phyloP scores from a whole-genome alignment of 2,113 vertebrate genomes.

The Grammomys surdaster region DNA sequence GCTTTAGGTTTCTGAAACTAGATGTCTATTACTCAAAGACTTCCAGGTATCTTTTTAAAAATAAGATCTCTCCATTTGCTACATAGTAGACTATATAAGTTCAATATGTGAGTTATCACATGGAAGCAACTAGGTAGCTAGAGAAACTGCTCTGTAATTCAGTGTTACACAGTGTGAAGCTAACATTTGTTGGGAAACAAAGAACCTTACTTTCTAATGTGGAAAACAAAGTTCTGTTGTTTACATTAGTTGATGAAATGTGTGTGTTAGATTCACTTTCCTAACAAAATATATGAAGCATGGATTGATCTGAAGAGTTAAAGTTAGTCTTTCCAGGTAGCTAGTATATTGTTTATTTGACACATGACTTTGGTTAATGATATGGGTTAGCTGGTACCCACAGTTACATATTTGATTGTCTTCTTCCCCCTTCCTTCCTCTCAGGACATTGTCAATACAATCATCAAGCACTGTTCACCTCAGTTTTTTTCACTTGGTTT shows the following conservation, averaged over 20 bases:
- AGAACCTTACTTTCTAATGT: not conserved
- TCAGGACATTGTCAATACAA: conserved; percentile 99
- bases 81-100: not conserved
- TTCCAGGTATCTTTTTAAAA: conserved; percentile 15
- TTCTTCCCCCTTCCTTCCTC: conserved; percentile 66
- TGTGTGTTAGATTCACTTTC: conserved; percentile 53
- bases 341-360: conserved; percentile 40
- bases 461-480: conserved; percentile 99
- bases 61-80: conserved; percentile 10
- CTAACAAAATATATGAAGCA: conserved; percentile 25
- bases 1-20: conserved; percentile 23
- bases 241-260: conserved; percentile 1
- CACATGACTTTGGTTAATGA: conserved; percentile 38
- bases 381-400: conserved; percentile 65
- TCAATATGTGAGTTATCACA: not conserved
- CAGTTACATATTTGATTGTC: conserved; percentile 50
- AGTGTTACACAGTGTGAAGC: not conserved
- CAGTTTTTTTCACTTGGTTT: conserved; percentile 98
- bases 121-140: not conserved
- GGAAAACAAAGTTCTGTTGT: not conserved
- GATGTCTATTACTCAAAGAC: not conserved
- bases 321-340: conserved; percentile 56
- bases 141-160: not conserved
- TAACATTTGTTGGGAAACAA: conserved; percentile 8
- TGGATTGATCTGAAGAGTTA: conserved; percentile 46